phyloP scores from a whole-genome alignment of 2,113 vertebrate species.

The Coryphaenoides rupestris region DNA sequence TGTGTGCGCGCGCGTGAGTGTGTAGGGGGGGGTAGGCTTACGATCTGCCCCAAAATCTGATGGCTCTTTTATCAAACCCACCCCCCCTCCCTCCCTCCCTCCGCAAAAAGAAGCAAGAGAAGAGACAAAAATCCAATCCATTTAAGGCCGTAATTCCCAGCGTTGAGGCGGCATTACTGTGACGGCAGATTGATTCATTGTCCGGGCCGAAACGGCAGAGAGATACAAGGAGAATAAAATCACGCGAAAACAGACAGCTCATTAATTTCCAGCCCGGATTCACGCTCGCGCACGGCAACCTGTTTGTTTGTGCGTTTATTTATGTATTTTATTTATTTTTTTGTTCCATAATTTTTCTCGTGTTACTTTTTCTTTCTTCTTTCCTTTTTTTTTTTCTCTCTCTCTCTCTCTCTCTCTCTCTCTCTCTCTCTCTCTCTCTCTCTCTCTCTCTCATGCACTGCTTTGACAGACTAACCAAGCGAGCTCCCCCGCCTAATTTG shows the following conservation, averaged over 20 bases:
- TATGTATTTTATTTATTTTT: too few species aligned
- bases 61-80: too few species aligned
- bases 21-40: too few species aligned
- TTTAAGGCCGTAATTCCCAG: constrained; percentile 65
- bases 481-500: constrained; percentile 64
- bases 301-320: constrained; percentile 1
- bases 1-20: too few species aligned
- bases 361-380: constrained; percentile 33
- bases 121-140: constrained; percentile 56
- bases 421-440: too few species aligned
- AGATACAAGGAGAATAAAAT: constrained; percentile 65
- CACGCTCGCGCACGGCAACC: constrained; percentile 45
- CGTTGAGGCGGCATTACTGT: constrained; percentile 62
- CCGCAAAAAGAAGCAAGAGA: constrained; percentile 38
- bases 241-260: constrained; percentile 65
- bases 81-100: not conserved
- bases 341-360: too few species aligned
- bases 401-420: too few species aligned
- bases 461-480: constrained; percentile 68
- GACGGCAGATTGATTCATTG: constrained; percentile 69
- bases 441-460: constrained; percentile 72
- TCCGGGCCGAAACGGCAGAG: constrained; percentile 49
- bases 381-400: too few species aligned
- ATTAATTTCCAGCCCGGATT: constrained; percentile 65
- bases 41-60: too few species aligned